Evolutionary conservation across 1,140 invertebrate genomes (phyloP).

Genomic region (Lucilia cuprina): DNA sequence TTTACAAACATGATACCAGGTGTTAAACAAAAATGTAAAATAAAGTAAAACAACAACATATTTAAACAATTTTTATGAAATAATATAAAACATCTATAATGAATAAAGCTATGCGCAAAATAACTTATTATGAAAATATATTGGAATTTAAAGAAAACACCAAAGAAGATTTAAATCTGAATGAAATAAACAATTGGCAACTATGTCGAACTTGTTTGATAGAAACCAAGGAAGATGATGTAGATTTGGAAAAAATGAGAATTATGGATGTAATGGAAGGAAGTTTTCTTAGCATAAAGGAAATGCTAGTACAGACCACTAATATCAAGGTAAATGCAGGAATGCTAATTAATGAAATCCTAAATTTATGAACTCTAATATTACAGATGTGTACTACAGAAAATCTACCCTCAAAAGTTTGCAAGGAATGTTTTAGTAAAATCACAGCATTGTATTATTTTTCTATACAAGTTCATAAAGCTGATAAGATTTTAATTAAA

Average conservation of each 20-base stretch:
- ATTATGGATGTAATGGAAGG: background rate
- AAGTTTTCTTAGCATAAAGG: background rate
- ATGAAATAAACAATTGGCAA: conserved; percentile 28
- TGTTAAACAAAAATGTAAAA: too few species aligned
- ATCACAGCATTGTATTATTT: conserved; percentile 22
- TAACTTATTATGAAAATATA: conserved; percentile 31
- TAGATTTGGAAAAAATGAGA: background rate
- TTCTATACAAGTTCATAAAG: conserved; percentile 5
- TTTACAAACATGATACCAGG: too few species aligned
- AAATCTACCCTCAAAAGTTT: background rate
- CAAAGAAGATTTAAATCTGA: background rate
- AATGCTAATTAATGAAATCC: background rate
- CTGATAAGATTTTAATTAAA: background rate
- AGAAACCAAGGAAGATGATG: background rate
- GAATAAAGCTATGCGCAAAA: conserved; percentile 9
- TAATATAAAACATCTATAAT: background rate
- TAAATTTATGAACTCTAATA: too few species aligned
- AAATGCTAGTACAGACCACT: conserved; percentile 6
- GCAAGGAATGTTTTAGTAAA: conserved; percentile 20
- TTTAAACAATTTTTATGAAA: background rate
- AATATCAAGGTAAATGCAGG: background rate
- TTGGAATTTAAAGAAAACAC: conserved; percentile 29
- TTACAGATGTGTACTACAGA: background rate
- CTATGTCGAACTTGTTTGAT: conserved; percentile 11
- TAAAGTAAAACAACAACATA: background rate